Conservation (phyloP, 2,888 invertebrate species). For the Apamea crenata region DNA sequence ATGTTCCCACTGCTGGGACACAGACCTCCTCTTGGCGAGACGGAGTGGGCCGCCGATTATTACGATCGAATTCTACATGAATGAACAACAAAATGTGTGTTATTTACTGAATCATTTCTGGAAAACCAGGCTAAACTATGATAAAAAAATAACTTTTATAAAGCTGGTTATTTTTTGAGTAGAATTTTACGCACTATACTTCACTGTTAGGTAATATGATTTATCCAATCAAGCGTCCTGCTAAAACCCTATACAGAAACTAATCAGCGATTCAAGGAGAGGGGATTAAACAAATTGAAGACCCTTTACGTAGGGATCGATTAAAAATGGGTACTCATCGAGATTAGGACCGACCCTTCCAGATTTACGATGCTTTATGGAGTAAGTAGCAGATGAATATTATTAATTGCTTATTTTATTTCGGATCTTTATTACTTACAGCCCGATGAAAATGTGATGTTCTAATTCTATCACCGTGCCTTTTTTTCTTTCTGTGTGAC, state of each 20-base stretch:
- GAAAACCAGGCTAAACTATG: not conserved
- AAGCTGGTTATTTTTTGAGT: not conserved
- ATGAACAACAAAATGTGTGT: not conserved
- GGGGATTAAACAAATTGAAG: slow-evolving; percentile 67
- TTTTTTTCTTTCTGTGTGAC: not conserved
- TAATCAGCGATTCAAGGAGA: slow-evolving; percentile 61
- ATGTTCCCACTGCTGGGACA: too few species aligned
- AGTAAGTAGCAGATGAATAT: slow-evolving; percentile 61
- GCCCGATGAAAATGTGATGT: slow-evolving; percentile 9
- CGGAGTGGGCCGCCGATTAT: too few species aligned
- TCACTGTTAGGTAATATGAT: not conserved
- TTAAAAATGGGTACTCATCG: slow-evolving; percentile 67
- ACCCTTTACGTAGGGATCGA: slow-evolving; percentile 62
- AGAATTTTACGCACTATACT: not conserved
- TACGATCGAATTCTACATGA: not conserved
- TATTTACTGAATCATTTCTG: not conserved
- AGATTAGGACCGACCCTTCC: slow-evolving; percentile 66
- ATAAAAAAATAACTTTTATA: not conserved
- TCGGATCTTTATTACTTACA: slow-evolving; percentile 25
- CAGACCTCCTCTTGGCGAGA: too few species aligned
- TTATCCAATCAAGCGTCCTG: slow-evolving; percentile 26
- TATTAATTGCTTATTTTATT: slow-evolving; percentile 58
- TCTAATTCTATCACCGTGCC: not conserved
- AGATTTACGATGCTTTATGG: slow-evolving; percentile 63
- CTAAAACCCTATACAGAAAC: slow-evolving; percentile 53